Conservation (phyloP, 2,113 vertebrate species). For the Archocentrus centrarchus region DNA sequence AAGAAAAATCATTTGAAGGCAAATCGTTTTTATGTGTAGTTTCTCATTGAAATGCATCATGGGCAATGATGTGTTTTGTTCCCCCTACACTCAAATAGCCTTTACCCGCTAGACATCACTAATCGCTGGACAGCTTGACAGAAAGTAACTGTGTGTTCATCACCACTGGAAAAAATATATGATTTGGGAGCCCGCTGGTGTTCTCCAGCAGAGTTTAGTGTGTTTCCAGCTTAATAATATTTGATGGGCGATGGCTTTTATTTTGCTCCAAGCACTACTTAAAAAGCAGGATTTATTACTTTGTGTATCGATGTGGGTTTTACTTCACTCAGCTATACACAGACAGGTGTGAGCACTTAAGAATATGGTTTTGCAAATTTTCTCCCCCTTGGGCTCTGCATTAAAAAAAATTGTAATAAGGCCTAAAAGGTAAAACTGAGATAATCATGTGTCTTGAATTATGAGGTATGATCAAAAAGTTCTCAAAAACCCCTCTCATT, state of each 20-base stretch:
- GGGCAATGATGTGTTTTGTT: constrained; percentile 37
- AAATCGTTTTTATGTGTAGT: constrained; percentile 49
- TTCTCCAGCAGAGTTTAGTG: background rate
- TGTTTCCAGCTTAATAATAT: background rate
- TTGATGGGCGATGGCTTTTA: constrained; percentile 6
- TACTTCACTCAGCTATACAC: constrained; percentile 1
- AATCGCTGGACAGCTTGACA: constrained; percentile 12
- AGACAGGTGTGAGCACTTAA: background rate
- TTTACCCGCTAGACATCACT: constrained; percentile 12
- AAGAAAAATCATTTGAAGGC: constrained; percentile 59
- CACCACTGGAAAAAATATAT: background rate
- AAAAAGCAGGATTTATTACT: background rate
- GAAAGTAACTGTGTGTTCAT: constrained; percentile 12
- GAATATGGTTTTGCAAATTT: background rate
- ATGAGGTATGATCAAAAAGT: background rate
- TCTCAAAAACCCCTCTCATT: background rate
- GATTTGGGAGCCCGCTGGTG: background rate
- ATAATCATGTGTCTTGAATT: background rate
- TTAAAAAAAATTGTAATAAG: no score
- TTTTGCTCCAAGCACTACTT: background rate
- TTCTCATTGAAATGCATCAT: constrained; percentile 42
- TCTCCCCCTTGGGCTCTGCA: background rate
- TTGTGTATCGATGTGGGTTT: background rate
- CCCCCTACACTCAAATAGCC: constrained; percentile 20
- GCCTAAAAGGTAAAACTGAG: background rate